Evolutionary conservation across 2,888 invertebrate species (phyloP).

Genomic region (Panorpa germanica): DNA sequence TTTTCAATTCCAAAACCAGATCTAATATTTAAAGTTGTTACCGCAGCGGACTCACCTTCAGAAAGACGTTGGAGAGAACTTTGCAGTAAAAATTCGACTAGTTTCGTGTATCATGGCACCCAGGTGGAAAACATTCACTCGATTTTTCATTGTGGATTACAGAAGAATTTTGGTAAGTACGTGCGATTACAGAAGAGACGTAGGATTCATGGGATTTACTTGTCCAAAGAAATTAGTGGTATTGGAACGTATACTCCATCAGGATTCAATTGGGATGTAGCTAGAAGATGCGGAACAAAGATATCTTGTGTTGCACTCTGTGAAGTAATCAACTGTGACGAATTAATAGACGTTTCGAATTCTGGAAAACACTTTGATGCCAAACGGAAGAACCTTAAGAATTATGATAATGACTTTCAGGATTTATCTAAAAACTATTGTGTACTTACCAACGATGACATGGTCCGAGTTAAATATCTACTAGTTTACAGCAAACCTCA

Average conservation of each 20-base stretch:
- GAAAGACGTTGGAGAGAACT: slow-evolving; percentile 39
- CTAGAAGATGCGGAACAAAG: slow-evolving; percentile 50
- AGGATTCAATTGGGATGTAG: slow-evolving; percentile 58
- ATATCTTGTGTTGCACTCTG: slow-evolving; percentile 63
- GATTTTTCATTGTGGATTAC: slow-evolving; percentile 56
- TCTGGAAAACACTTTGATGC: no score
- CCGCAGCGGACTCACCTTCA: slow-evolving; percentile 29
- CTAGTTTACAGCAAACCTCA: slow-evolving; percentile 47
- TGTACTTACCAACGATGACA: slow-evolving; percentile 56
- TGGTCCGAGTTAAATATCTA: slow-evolving; percentile 55
- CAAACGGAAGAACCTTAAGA: no score
- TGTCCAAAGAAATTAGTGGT: slow-evolving; percentile 54
- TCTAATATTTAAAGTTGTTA: slow-evolving; percentile 45
- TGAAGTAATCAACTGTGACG: no score
- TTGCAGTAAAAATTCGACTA: slow-evolving; percentile 31
- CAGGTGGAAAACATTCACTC: slow-evolving; percentile 66
- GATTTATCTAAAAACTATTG: slow-evolving; percentile 48
- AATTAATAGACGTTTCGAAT: no score
- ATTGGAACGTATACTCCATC: slow-evolving; percentile 53
- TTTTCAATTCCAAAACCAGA: slow-evolving; percentile 32
- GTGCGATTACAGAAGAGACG: slow-evolving; percentile 8
- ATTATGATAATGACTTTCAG: no score
- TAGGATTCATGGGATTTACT: slow-evolving; percentile 36
- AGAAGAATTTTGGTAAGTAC: slow-evolving; percentile 51
- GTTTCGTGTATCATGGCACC: slow-evolving; percentile 65